Evolutionary conservation across 2,797 vertebrate genomes (phyloP).

Genomic region (Parauchenoglanis punctatus): DNA sequence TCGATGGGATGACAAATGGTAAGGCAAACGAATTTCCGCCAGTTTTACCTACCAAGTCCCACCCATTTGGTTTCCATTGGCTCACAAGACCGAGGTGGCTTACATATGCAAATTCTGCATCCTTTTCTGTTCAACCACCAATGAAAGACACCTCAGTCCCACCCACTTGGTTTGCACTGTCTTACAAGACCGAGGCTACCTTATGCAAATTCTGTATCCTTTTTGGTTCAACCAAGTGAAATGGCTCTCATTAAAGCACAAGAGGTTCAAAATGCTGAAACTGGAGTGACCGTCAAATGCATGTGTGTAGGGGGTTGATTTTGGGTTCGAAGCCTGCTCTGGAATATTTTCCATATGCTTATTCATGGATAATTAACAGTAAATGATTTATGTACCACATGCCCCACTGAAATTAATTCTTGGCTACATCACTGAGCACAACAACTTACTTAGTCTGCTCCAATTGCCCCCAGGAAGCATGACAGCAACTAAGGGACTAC

Average conservation of each 20-base stretch:
- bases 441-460: background rate
- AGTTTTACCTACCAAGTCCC: no score
- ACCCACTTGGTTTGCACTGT: background rate
- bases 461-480: background rate
- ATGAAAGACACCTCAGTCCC: background rate
- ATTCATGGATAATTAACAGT: background rate
- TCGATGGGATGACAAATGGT: background rate
- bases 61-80: background rate
- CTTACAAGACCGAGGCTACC: background rate
- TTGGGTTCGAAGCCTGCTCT: background rate
- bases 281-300: background rate
- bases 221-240: background rate
- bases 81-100: no score
- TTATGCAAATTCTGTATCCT: background rate
- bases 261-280: background rate
- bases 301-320: background rate
- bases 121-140: background rate
- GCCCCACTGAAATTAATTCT: constrained; percentile 1
- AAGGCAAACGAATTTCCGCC: background rate
- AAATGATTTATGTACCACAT: background rate
- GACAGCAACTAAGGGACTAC: background rate
- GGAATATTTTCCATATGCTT: background rate
- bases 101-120: no score
- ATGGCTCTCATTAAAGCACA: background rate
- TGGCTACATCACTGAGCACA: background rate